Evolutionary conservation across 2,113 vertebrate genomes (phyloP).

Genomic region (Blennius ocellaris): DNA sequence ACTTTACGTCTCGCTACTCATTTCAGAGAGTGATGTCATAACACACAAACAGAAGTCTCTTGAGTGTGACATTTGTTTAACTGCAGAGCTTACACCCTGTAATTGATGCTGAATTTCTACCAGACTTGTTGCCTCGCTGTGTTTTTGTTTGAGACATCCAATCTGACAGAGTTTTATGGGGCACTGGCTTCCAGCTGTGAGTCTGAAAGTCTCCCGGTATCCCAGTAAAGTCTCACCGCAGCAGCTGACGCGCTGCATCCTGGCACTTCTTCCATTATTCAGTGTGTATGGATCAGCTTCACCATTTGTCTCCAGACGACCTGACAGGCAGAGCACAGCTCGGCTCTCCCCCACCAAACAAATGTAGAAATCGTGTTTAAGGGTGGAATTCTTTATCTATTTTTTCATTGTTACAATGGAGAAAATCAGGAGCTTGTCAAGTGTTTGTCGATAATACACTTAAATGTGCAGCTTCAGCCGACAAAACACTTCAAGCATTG

Average conservation of each 20-base stretch:
- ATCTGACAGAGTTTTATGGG: slow-evolving; percentile 14
- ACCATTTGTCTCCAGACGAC: slow-evolving; percentile 35
- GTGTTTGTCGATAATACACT: neutral
- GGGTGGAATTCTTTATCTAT: neutral
- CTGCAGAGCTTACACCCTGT: slow-evolving; percentile 12
- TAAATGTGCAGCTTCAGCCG: neutral
- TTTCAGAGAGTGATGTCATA: slow-evolving; percentile 10
- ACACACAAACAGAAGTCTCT: slow-evolving; percentile 10
- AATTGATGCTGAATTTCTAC: slow-evolving; percentile 22
- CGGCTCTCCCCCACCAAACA: slow-evolving; percentile 7
- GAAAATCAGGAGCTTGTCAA: neutral
- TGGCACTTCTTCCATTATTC: slow-evolving; percentile 57
- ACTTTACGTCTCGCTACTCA: slow-evolving; percentile 17
- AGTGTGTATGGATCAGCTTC: slow-evolving; percentile 37
- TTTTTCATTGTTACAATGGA: neutral
- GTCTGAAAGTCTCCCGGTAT: slow-evolving; percentile 42
- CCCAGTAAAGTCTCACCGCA: slow-evolving; percentile 31
- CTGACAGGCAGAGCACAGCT: slow-evolving; percentile 21
- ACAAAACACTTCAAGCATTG: neutral
- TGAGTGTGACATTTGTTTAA: neutral
- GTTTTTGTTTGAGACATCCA: slow-evolving; percentile 18
- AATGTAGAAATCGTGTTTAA: slow-evolving; percentile 13
- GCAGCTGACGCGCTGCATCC: slow-evolving; percentile 39
- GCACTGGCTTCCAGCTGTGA: slow-evolving; percentile 51
- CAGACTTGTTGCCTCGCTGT: slow-evolving; percentile 32